Percentiles rank a stretch among this genome's conserved stretches.
These are phyloP conservation scores for Leptodactylus fuscus DNA, from an alignment of 2,113 vertebrate species.

Conservation along the genomic window DNA sequence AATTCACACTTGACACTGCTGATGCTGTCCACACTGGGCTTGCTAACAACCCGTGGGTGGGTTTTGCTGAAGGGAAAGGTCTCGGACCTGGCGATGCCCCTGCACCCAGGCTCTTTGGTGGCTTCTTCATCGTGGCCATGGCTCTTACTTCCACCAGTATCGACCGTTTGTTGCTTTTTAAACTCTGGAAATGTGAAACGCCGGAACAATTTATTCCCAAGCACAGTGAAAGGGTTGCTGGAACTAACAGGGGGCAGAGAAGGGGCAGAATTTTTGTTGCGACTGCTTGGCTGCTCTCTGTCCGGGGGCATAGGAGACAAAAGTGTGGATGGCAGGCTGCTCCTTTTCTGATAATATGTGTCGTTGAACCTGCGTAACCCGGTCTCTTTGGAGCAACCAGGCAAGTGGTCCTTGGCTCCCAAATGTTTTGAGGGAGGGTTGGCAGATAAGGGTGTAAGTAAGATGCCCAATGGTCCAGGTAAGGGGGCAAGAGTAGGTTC, in stretches of 20 bases:
- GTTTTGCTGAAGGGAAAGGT: constrained; percentile 67
- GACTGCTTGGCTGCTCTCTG: constrained; percentile 61
- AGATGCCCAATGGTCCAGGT: constrained; percentile 48
- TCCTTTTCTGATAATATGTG: constrained; percentile 73
- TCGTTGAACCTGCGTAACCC: constrained; percentile 67
- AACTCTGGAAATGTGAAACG: constrained; percentile 74
- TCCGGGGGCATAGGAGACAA: constrained; percentile 66
- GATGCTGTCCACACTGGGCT: constrained; percentile 76
- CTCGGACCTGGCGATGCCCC: constrained; percentile 69
- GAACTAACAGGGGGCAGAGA: constrained; percentile 42
- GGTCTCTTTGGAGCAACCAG: constrained; percentile 47
- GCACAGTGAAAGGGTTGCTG: constrained; percentile 62
- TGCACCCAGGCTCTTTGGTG: not conserved
- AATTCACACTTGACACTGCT: constrained; percentile 78
- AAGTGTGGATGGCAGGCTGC: constrained; percentile 70
- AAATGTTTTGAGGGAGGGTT: constrained; percentile 15
- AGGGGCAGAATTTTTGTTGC: constrained; percentile 56
- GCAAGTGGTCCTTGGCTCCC: constrained; percentile 25
- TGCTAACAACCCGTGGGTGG: constrained; percentile 71
- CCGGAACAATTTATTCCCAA: constrained; percentile 71
- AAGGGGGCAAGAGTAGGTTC: constrained; percentile 19
- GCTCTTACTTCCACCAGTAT: constrained; percentile 1
- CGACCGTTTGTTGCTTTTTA: constrained; percentile 58
- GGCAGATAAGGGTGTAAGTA: constrained; percentile 38
- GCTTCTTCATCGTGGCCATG: not conserved